Evolutionary conservation across 2,888 invertebrate genomes (phyloP), one percentile per base, ranked within the genome.

Genomic region (Augochlorella aurata): DNA sequence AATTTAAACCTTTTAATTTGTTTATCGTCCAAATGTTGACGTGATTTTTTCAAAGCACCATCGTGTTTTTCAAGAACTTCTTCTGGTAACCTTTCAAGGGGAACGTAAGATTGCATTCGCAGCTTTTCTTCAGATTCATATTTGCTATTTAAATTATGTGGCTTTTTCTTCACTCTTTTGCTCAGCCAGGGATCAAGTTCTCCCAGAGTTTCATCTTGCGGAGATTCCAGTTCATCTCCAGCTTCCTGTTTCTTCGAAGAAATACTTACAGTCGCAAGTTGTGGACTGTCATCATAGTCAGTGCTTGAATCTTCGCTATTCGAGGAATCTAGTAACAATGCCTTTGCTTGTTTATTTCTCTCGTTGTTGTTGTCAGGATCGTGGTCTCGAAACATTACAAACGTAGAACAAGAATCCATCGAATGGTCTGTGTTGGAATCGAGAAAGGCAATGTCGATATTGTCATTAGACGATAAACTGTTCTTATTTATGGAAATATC

Each of bases 1-100:
- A 24, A 18, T 44, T 72, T 74, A 81, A 92, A 93, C 93, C 93
- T 93, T 89, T 89, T 83, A 8, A 93, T 77, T 78, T 85, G 69
- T 86, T 89, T 92, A 74, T 82, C 77, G 63, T 91, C 92, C 85
- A 92, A 77, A 85, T 89, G 89, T 79, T 89, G 81, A 78, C 82
- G 91, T n/a, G 93, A 93, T 69, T 87, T 88, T 74, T 85, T 74
- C 83, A 93, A 86, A 14, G 91, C 91, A 54, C 79, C 82, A 4
- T 86, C 78, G 77, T 92, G 79, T 47, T 87, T 87, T 12, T 79
- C 58, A 24, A 93, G 89, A 52, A 85, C 74, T n/a, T 77, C 87
- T 63, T 87, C 49, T 0, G 86, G 67, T 21, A 93, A 87, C 87
- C 86, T 85, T 63, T 88, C 74, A 65, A 93, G 44, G 14, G 67